A percentile compares a stretch with the other conserved stretches of the same genome.
Evolutionary conservation across 2,888 invertebrate species (phyloP).

Genomic region (Cryptophagus acutangulus): DNA sequence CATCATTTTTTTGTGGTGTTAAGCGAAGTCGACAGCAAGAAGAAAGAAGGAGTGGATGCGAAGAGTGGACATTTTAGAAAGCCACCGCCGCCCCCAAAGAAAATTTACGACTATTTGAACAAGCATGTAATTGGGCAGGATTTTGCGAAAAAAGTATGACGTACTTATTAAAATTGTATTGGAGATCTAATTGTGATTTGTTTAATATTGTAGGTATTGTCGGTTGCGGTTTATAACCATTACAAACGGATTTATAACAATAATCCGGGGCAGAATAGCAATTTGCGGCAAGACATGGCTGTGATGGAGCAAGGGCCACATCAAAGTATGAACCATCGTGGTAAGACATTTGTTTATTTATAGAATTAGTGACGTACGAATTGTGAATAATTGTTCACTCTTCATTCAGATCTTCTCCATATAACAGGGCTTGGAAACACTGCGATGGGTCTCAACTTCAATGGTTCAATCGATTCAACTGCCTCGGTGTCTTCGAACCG

Average conservation of each 20-base stretch:
- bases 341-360: constrained; percentile 42
- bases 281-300: constrained; percentile 48
- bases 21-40: constrained; percentile 88
- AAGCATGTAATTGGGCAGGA: constrained; percentile 97
- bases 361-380: background rate
- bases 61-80: constrained; percentile 70
- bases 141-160: constrained; percentile 77
- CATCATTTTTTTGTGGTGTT: constrained; percentile 96
- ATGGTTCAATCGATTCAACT: constrained; percentile 30
- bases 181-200: background rate
- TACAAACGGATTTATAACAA: constrained; percentile 97
- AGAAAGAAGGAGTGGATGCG: constrained; percentile 73
- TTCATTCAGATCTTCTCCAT: constrained; percentile 71
- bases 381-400: background rate
- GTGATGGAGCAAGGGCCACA: constrained; percentile 64
- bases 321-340: constrained; percentile 67
- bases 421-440: constrained; percentile 73
- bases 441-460: constrained; percentile 56
- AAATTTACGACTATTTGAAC: constrained; percentile 95
- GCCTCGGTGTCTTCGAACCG: constrained; percentile 16
- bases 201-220: constrained; percentile 59
- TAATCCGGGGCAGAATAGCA: constrained; percentile 53
- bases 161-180: constrained; percentile 4
- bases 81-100: constrained; percentile 93
- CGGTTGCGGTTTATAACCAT: constrained; percentile 98